phyloP scores from a whole-genome alignment of 2,888 invertebrate species.

The Abrostola tripartita region DNA sequence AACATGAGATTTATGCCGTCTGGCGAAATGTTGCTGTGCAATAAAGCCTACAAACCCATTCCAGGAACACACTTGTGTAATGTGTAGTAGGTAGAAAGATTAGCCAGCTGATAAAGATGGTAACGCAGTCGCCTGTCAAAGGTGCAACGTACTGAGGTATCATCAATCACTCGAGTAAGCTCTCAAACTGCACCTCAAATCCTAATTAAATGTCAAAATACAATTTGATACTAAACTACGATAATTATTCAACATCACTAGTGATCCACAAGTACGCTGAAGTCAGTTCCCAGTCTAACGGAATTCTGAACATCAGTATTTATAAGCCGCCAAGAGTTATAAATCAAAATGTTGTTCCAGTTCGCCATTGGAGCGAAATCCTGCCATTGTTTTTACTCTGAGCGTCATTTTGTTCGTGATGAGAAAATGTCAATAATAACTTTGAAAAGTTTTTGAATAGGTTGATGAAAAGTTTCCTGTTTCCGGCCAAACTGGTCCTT shows the following conservation, averaged over 20 bases:
- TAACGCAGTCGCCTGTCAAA: too few relatives aligned
- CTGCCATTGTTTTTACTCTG: slow-evolving; percentile 54
- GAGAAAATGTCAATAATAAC: slow-evolving; percentile 54
- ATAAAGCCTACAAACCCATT: too few relatives aligned
- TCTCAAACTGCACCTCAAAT: too few relatives aligned
- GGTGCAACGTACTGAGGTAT: too few relatives aligned
- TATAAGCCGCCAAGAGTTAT: slow-evolving; percentile 26
- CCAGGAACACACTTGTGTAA: too few relatives aligned
- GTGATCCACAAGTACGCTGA: background rate
- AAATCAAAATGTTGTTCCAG: slow-evolving; percentile 45
- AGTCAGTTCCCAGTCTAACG: slow-evolving; percentile 1
- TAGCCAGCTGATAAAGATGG: too few relatives aligned
- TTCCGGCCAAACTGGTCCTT: slow-evolving; percentile 29
- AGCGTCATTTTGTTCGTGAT: slow-evolving; percentile 49
- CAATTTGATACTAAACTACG: background rate
- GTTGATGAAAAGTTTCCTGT: slow-evolving; percentile 27
- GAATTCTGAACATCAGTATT: slow-evolving; percentile 8
- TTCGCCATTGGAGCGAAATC: slow-evolving; percentile 47
- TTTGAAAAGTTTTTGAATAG: slow-evolving; percentile 47
- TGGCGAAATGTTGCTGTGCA: too few relatives aligned
- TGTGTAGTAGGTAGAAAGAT: too few relatives aligned
- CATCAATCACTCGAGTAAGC: too few relatives aligned
- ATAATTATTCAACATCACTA: slow-evolving; percentile 1
- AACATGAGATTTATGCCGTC: too few relatives aligned
- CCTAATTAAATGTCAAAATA: too few relatives aligned